Evolutionary conservation across 2,113 vertebrate species (phyloP).

Genomic region (Peucedramus taeniatus): DNA sequence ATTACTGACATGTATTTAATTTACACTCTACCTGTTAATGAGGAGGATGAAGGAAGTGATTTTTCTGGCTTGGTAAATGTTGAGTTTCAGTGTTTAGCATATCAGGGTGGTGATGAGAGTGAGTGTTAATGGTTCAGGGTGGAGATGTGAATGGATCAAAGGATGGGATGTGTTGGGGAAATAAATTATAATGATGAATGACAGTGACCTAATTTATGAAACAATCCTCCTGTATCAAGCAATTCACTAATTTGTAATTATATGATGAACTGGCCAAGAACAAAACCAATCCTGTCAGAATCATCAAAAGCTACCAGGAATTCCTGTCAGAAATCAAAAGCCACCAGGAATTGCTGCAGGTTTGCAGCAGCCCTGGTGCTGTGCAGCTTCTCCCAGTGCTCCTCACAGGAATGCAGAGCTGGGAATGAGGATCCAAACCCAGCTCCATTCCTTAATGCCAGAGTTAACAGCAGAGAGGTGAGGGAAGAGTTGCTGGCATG

Average conservation of each 20-base stretch:
- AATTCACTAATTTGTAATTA: constrained; percentile 54
- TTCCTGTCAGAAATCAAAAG: background rate
- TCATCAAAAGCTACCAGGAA: background rate
- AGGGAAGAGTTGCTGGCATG: background rate
- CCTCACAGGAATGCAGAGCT: background rate
- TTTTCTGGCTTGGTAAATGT: background rate
- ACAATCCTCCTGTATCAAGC: constrained; percentile 27
- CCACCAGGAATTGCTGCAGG: background rate
- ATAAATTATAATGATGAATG: constrained; percentile 49
- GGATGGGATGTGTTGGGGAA: constrained; percentile 19
- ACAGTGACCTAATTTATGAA: constrained; percentile 61
- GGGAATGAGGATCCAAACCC: background rate
- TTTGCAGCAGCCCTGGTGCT: background rate
- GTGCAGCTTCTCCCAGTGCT: background rate
- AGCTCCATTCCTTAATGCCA: background rate
- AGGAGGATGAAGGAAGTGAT: background rate
- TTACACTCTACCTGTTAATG: background rate
- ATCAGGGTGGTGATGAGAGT: background rate
- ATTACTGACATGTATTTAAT: background rate
- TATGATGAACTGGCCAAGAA: constrained; percentile 40
- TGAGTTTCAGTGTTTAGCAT: background rate
- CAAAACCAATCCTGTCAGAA: constrained; percentile 36
- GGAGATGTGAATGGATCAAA: background rate
- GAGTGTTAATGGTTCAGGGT: background rate
- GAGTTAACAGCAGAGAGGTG: background rate